Conservation (phyloP, 2,888 invertebrate species). For the Chironomus riparius region DNA sequence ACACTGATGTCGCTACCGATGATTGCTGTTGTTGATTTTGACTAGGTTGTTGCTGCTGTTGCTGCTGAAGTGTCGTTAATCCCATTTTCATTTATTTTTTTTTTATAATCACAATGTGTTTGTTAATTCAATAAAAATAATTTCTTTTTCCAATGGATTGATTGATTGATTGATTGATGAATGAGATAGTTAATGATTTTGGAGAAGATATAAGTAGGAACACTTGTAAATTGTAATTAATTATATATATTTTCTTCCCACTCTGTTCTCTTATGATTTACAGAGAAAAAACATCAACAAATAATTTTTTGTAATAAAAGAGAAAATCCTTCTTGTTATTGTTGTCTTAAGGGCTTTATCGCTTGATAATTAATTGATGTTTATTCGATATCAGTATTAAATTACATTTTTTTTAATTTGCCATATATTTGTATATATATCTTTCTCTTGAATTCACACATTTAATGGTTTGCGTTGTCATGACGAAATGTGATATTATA, state of each 20-base stretch:
- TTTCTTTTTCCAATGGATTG: no score
- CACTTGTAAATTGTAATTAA: not conserved
- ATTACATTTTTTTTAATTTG: conserved; percentile 11
- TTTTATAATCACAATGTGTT: not conserved
- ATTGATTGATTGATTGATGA: no score
- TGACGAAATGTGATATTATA: not conserved
- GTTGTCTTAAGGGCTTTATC: not conserved
- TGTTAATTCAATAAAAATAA: not conserved
- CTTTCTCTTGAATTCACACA: conserved; percentile 1
- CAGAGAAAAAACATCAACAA: not conserved
- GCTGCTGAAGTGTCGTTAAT: conserved; percentile 15
- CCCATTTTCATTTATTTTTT: not conserved
- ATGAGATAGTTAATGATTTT: no score
- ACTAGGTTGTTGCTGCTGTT: not conserved
- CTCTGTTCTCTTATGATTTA: not conserved
- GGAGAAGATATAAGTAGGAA: not conserved
- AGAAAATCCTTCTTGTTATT: not conserved
- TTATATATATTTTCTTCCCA: not conserved
- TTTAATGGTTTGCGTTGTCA: conserved; percentile 14
- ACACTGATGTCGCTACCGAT: not conserved
- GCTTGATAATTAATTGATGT: conserved; percentile 17
- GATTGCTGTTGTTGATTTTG: conserved; percentile 2
- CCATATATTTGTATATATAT: not conserved
- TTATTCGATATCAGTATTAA: conserved; percentile 22
- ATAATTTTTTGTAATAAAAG: not conserved